Conservation (phyloP, 2,888 invertebrate genomes). For the Lepidocyrtinus sp. region DNA sequence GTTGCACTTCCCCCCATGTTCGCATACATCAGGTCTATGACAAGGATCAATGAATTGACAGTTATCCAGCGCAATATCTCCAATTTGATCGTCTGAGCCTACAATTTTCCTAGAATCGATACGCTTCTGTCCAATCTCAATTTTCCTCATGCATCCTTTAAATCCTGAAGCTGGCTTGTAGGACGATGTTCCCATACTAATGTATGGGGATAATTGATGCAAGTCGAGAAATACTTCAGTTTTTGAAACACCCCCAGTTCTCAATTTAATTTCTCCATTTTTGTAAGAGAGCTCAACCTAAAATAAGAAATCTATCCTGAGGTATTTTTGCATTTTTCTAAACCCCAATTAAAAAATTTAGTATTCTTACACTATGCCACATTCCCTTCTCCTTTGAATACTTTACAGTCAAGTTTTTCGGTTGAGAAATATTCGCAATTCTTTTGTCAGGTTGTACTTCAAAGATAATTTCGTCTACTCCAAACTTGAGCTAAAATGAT, state of each 20-base stretch:
- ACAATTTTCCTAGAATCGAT: conserved; percentile 87
- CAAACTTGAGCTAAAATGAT: conserved; percentile 79
- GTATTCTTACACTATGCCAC: conserved; percentile 81
- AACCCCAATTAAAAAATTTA: not conserved
- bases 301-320: conserved; percentile 18
- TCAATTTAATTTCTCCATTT: conserved; percentile 81
- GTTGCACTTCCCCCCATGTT: conserved; percentile 92
- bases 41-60: conserved; percentile 78
- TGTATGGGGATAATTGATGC: conserved; percentile 60
- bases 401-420: conserved; percentile 76
- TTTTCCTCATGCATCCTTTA: conserved; percentile 93
- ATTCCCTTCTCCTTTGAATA: conserved; percentile 82
- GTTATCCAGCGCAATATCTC: conserved; percentile 91
- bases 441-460: conserved; percentile 80
- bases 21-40: conserved; percentile 82
- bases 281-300: conserved; percentile 82
- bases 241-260: conserved; percentile 78
- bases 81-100: conserved; percentile 86
- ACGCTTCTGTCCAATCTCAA: conserved; percentile 85
- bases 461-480: conserved; percentile 89
- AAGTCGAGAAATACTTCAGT: conserved; percentile 54
- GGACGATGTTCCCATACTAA: conserved; percentile 64
- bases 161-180: conserved; percentile 76
- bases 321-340: not conserved
- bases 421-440: conserved; percentile 72